Conservation (phyloP, 1,140 invertebrate species). For the Berghia stephanieae region DNA sequence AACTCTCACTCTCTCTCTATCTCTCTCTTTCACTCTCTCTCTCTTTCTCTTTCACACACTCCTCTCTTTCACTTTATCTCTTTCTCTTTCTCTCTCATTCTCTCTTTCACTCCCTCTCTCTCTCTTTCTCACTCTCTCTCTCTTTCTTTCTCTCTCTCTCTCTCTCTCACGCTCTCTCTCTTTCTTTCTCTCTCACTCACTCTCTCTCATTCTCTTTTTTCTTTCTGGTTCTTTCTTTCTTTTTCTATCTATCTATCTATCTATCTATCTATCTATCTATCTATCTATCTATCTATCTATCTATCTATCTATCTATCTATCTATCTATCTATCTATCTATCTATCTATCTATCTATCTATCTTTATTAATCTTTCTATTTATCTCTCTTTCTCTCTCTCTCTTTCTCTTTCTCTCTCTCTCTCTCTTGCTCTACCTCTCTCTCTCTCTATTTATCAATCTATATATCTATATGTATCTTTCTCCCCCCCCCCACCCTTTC, state of each 20-base stretch:
- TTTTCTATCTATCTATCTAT: neutral
- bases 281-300: too few species aligned
- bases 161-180: too few species aligned
- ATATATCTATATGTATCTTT: too few species aligned
- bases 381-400: neutral
- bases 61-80: too few species aligned
- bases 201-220: neutral
- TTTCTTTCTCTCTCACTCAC: neutral
- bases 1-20: conserved; percentile 7
- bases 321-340: conserved; percentile 13
- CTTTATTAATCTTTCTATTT: too few species aligned
- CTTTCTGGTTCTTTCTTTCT: conserved; percentile 5
- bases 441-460: too few species aligned
- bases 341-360: neutral
- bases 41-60: neutral
- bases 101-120: too few species aligned
- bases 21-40: conserved; percentile 19
- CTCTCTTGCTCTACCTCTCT: too few species aligned
- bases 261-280: neutral
- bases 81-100: neutral
- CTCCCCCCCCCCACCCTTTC: conserved; percentile 59
- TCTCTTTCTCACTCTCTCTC: neutral
- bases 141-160: conserved; percentile 21
- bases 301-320: conserved; percentile 1
- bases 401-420: too few species aligned